A percentile compares a stretch with the other conserved stretches of the same genome.
Conservation (phyloP, 1,140 invertebrate species). For the Pollicipes pollicipes region DNA sequence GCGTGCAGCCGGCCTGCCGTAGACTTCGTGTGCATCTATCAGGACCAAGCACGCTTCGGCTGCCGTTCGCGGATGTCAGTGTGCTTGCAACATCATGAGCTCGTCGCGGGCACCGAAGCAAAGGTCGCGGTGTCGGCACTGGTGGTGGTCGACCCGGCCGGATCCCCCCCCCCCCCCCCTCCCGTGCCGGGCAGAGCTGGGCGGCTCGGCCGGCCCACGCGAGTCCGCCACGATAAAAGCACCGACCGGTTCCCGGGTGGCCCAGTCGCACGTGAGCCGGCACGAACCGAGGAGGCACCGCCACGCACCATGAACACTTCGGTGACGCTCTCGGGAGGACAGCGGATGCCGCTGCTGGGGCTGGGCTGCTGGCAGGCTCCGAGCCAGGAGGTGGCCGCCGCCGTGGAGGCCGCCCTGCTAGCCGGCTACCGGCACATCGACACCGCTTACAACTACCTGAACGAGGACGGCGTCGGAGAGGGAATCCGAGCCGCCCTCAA, state of each 20-base stretch:
- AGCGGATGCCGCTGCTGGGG: constrained; percentile 52
- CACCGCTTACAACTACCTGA: constrained; percentile 41
- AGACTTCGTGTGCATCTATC: too few relatives aligned
- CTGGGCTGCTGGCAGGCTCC: constrained; percentile 39
- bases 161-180: too few relatives aligned
- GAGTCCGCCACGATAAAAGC: neutral
- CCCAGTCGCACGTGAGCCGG: too few relatives aligned
- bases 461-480: constrained; percentile 28
- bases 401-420: constrained; percentile 45
- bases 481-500: constrained; percentile 26
- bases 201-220: too few relatives aligned
- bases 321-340: constrained; percentile 21
- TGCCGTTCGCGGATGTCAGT: too few relatives aligned
- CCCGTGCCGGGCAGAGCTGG: neutral
- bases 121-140: too few relatives aligned
- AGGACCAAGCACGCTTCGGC: too few relatives aligned
- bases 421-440: constrained; percentile 51
- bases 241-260: neutral
- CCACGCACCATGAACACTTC: neutral
- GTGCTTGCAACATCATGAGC: too few relatives aligned
- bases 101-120: too few relatives aligned
- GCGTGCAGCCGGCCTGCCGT: too few relatives aligned
- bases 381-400: constrained; percentile 18
- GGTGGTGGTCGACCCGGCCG: too few relatives aligned
- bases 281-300: neutral